phyloP scores from a whole-genome alignment of 1,140 invertebrate species.

The Saccostrea glomerata region DNA sequence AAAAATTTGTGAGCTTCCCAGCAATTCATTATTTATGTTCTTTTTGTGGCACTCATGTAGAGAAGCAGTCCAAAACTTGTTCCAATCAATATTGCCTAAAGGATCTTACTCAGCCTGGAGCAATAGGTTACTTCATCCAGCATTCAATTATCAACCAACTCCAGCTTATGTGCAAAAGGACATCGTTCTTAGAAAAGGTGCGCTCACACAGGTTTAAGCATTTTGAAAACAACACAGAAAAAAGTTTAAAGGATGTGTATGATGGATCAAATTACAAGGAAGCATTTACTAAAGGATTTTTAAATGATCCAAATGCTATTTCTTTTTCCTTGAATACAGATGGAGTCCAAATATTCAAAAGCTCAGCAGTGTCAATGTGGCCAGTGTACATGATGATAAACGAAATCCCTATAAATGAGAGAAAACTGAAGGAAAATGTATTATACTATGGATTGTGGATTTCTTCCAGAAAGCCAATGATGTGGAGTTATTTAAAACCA shows the following conservation, averaged over 20 bases:
- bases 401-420: constrained; percentile 40
- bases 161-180: constrained; percentile 5
- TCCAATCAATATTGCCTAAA: neutral
- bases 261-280: constrained; percentile 18
- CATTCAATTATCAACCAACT: constrained; percentile 30
- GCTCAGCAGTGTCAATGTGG: constrained; percentile 48
- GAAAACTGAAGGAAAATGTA: constrained; percentile 42
- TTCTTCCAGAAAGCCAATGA: constrained; percentile 36
- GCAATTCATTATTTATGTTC: constrained; percentile 44
- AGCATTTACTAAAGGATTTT: neutral
- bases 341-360: constrained; percentile 46
- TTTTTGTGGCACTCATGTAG: constrained; percentile 36
- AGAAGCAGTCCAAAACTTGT: constrained; percentile 21
- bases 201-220: constrained; percentile 37
- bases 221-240: neutral
- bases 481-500: constrained; percentile 41
- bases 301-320: constrained; percentile 13
- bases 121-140: constrained; percentile 44
- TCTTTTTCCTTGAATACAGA: constrained; percentile 48
- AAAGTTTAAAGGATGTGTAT: constrained; percentile 38
- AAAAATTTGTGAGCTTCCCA: constrained; percentile 33
- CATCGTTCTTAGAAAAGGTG: constrained; percentile 34
- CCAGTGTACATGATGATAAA: constrained; percentile 44
- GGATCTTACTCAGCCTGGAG: neutral
- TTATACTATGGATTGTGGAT: constrained; percentile 41